Evolutionary conservation across 2,888 invertebrate species (phyloP).

Genomic region (Drosophila formosana): DNA sequence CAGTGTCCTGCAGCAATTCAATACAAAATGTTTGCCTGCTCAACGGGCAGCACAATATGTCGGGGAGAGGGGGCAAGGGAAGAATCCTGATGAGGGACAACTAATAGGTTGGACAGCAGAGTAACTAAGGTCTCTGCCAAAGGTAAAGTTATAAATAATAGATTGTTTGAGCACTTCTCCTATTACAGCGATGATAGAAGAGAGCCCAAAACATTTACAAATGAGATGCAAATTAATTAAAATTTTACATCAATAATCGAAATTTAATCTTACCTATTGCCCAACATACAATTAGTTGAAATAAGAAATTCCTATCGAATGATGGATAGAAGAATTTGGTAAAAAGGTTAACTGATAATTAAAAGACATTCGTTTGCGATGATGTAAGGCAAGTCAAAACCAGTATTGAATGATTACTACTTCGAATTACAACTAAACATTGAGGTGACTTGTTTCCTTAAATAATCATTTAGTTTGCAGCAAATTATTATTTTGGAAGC

Average conservation of each 20-base stretch:
- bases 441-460: too few relatives aligned
- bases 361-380: too few relatives aligned
- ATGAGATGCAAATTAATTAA: background rate
- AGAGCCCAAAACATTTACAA: background rate
- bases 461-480: too few relatives aligned
- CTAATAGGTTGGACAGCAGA: slow-evolving; percentile 25
- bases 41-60: slow-evolving; percentile 43
- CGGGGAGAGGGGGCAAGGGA: background rate
- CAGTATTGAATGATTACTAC: too few relatives aligned
- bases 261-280: background rate
- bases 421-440: too few relatives aligned
- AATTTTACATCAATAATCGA: background rate
- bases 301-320: too few relatives aligned
- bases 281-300: too few relatives aligned
- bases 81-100: slow-evolving; percentile 25
- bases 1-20: slow-evolving; percentile 53
- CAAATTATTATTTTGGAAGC: too few relatives aligned
- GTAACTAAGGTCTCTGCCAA: slow-evolving; percentile 5
- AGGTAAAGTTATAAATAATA: slow-evolving; percentile 15
- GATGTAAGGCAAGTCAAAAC: too few relatives aligned
- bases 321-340: too few relatives aligned
- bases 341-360: too few relatives aligned
- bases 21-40: slow-evolving; percentile 47
- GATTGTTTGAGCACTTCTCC: slow-evolving; percentile 1
- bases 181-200: background rate